These are phyloP conservation scores for Onychomys leucogaster DNA, from an alignment of 2,797 vertebrate genomes.

Conservation along the genomic window DNA sequence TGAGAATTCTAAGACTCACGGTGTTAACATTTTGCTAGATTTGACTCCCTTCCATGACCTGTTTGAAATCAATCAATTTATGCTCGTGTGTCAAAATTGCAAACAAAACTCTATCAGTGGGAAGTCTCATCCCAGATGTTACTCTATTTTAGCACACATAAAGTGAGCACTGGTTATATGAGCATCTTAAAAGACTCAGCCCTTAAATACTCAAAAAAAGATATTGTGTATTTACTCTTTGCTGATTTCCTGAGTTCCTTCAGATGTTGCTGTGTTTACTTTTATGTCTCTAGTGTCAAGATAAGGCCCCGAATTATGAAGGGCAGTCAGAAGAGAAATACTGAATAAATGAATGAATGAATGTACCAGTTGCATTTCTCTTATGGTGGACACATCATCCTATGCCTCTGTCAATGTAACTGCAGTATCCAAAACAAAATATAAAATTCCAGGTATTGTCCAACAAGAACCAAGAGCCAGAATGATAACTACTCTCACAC, in stretches of 20 bases:
- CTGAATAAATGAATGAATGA: background rate
- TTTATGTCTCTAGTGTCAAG: background rate
- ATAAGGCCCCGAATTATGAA: background rate
- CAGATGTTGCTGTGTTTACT: background rate
- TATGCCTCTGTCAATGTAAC: background rate
- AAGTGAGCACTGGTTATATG: background rate
- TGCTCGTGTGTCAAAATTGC: background rate
- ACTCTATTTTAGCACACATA: background rate
- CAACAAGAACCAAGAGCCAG: background rate
- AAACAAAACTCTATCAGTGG: conserved; percentile 17
- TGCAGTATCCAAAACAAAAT: background rate
- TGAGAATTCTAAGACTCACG: background rate
- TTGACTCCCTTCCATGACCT: background rate
- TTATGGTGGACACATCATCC: background rate
- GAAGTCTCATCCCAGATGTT: conserved; percentile 26
- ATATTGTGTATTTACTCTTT: background rate
- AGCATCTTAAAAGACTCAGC: background rate
- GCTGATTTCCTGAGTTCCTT: background rate
- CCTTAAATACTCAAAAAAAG: conserved; percentile 45
- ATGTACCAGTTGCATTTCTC: background rate
- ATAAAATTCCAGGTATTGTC: background rate
- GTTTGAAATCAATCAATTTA: conserved; percentile 36
- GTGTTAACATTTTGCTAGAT: conserved; percentile 8
- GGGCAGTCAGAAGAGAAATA: background rate
- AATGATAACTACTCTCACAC: background rate